phyloP scores from a whole-genome alignment of 2,888 invertebrate species.

The Athalia circularis region DNA sequence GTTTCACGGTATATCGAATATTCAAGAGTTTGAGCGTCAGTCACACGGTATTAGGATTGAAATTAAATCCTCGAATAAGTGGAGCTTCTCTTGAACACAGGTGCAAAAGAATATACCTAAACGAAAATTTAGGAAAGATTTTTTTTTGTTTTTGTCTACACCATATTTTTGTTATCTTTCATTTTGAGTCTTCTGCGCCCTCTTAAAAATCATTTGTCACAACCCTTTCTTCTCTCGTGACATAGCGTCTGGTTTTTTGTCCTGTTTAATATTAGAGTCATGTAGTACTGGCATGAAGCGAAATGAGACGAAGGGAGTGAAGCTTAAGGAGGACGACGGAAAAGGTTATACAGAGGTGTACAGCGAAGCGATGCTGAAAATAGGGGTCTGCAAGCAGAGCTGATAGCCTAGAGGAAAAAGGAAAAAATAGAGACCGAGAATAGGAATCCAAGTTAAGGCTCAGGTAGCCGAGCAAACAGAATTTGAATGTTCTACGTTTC shows the following conservation, averaged over 20 bases:
- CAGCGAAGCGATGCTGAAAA: background rate
- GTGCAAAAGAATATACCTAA: background rate
- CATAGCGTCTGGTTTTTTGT: background rate
- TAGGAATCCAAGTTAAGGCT: background rate
- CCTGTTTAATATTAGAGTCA: background rate
- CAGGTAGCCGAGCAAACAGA: background rate
- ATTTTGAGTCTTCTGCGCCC: background rate
- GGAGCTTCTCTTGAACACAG: background rate
- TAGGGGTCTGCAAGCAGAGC: background rate
- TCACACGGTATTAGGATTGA: slow-evolving; percentile 15
- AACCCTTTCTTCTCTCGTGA: slow-evolving; percentile 13
- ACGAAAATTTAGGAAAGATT: background rate
- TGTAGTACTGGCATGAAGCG: background rate
- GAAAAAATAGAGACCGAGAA: background rate
- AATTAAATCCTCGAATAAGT: slow-evolving; percentile 5
- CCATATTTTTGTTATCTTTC: background rate
- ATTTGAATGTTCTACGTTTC: slow-evolving; percentile 10
- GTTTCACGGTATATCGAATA: background rate
- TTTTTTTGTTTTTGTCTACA: no score
- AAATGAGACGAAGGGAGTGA: background rate
- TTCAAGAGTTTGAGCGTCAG: slow-evolving; percentile 19
- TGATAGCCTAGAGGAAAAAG: background rate
- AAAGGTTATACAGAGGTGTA: background rate
- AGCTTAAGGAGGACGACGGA: slow-evolving; percentile 6
- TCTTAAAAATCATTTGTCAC: slow-evolving; percentile 6